Base-by-base conservation (phyloP, 2,888 invertebrate species). In the Papilio elwesi region DNA sequence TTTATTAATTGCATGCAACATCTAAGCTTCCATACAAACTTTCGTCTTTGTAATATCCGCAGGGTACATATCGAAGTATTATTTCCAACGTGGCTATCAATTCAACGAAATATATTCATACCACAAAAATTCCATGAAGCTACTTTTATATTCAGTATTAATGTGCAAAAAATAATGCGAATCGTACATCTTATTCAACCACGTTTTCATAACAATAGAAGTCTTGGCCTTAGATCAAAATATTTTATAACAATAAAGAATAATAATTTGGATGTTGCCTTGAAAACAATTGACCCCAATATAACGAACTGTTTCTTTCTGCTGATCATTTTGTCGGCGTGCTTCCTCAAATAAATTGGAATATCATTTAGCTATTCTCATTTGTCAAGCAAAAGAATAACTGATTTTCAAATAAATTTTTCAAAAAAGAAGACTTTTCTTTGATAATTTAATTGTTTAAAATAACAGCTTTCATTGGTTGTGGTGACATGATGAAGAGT, bases 181-280 rank as follows among this genome's bases (percentile, higher is more conserved):
- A 51, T 72, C 72, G 64, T 69, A 73, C 51, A 52, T 69, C 68
- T 65, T 73, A 69, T 69, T 69, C 73, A 69, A 55, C 9, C 43
- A 69, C 65, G 53, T 64, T 64, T 59, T 63, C 52, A 69, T 66
- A 65, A 73, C 73, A 73, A 73, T 55, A 73, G 73, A 73, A 68
- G 43, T 68, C 55, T 73, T 73, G 73, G 73, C 73, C 52, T 57
- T 59, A 52, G 65, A 51, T 69, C 73, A 73, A 69, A 26, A 69
- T 64, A 66, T 73, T 64, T 68, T 63, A 38, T 52, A 43, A 66
- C 67, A 57, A 71, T 62, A 62, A 71, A 51, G 49, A 68, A 73
- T 69, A 68, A 73, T 69, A 65, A 69, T 65, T 55, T 49, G 16
- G 26, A 52, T 36, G 52, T 59, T 69, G 68, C 57, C 47, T 65